Percentiles rank a stretch among this genome's conserved stretches.
Evolutionary conservation across 2,888 invertebrate genomes (phyloP).

Genomic region (Clepsis dumicolana): DNA sequence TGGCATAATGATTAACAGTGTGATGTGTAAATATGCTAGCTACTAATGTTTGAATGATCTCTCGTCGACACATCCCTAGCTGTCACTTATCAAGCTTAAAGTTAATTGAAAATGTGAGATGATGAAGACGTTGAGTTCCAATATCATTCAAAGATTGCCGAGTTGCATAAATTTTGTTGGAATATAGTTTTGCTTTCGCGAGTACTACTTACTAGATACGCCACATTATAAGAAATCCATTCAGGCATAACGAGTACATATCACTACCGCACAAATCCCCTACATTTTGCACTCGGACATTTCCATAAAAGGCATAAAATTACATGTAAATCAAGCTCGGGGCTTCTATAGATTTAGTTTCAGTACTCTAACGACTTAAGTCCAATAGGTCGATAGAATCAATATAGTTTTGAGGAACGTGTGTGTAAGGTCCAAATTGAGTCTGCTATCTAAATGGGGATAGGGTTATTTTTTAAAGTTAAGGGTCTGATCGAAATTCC

Average conservation of each 20-base stretch:
- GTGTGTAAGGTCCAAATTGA: not conserved
- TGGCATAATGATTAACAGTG: too few relatives aligned
- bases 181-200: not conserved
- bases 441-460: not conserved
- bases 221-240: not conserved
- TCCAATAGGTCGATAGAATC: not conserved
- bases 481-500: constrained; percentile 2
- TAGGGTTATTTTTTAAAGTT: not conserved
- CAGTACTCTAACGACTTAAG: not conserved
- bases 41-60: too few relatives aligned
- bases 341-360: not conserved
- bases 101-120: too few relatives aligned
- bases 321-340: constrained; percentile 11
- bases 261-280: not conserved
- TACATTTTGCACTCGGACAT: not conserved
- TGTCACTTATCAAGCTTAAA: too few relatives aligned
- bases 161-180: too few relatives aligned
- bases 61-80: too few relatives aligned
- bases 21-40: too few relatives aligned
- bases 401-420: not conserved
- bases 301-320: constrained; percentile 21
- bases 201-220: not conserved
- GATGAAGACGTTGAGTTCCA: too few relatives aligned
- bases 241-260: not conserved
- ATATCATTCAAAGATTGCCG: too few relatives aligned